Conservation (phyloP, 2,888 invertebrate genomes). For the Cantharis flavilabris region DNA sequence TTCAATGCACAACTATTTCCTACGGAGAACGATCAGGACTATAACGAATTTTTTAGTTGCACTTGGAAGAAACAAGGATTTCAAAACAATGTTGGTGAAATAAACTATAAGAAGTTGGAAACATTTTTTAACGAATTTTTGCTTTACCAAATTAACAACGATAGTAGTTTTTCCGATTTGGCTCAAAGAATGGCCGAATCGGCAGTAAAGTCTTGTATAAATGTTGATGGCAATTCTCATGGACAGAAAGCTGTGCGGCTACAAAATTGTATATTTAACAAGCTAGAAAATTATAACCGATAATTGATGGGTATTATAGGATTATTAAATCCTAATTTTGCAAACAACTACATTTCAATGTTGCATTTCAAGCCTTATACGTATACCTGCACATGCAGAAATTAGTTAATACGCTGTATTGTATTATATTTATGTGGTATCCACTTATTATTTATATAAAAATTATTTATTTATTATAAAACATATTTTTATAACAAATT, state of each 20-base stretch:
- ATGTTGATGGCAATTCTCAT: slow-evolving; percentile 4
- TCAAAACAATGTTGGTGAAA: not conserved
- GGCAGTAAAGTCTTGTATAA: not conserved
- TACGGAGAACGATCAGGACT: slow-evolving; percentile 1
- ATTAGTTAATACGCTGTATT: not conserved
- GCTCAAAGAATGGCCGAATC: not conserved
- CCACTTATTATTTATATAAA: no score
- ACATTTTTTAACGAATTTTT: not conserved
- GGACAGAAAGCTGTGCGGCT: slow-evolving; percentile 8
- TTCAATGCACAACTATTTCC: slow-evolving; percentile 1
- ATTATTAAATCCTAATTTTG: not conserved
- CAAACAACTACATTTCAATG: not conserved
- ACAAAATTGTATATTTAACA: slow-evolving; percentile 16
- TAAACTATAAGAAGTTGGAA: slow-evolving; percentile 2
- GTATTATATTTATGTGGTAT: no score
- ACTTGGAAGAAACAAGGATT: slow-evolving; percentile 9
- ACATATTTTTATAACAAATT: no score
- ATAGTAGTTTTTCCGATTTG: not conserved
- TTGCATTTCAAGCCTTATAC: not conserved
- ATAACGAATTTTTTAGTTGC: slow-evolving; percentile 9
- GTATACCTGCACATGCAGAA: not conserved
- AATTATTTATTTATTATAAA: no score
- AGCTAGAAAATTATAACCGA: not conserved
- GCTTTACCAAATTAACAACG: not conserved
- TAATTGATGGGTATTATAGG: not conserved